A percentile compares a stretch with the other conserved stretches of the same genome.
These are phyloP conservation scores for Andrena cerasifolii DNA, from an alignment of 1,140 invertebrate species.

Conservation along the genomic window DNA sequence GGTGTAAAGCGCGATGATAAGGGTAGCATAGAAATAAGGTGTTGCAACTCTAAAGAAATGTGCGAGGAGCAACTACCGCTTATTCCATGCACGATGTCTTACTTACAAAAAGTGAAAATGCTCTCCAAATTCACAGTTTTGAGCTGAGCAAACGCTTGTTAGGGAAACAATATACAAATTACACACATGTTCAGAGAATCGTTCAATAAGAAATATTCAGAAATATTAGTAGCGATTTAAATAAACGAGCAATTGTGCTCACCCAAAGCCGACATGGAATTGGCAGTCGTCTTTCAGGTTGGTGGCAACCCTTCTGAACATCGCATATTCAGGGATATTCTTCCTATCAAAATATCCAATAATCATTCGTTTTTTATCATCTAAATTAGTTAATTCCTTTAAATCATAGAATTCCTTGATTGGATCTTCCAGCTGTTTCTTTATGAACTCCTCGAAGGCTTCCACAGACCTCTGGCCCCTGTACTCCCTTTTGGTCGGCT, in stretches of 20 bases:
- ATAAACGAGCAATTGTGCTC: slow-evolving; percentile 76
- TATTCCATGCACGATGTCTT: slow-evolving; percentile 43
- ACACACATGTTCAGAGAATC: background rate
- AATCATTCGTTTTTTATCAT: slow-evolving; percentile 95
- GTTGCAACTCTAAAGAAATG: background rate
- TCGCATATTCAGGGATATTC: slow-evolving; percentile 90
- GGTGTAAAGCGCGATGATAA: background rate
- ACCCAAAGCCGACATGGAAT: slow-evolving; percentile 97
- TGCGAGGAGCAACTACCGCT: background rate
- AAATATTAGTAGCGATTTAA: slow-evolving; percentile 2
- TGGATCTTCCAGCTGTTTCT: slow-evolving; percentile 95
- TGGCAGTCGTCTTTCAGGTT: slow-evolving; percentile 97
- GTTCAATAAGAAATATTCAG: slow-evolving; percentile 9
- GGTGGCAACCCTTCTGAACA: slow-evolving; percentile 91
- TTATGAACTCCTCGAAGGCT: slow-evolving; percentile 93
- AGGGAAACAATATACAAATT: slow-evolving; percentile 67
- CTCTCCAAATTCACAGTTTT: slow-evolving; percentile 79
- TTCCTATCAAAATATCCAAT: slow-evolving; percentile 96
- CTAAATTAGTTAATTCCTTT: slow-evolving; percentile 90
- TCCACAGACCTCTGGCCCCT: slow-evolving; percentile 91
- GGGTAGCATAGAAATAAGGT: background rate
- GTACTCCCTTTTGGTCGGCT: slow-evolving; percentile 97
- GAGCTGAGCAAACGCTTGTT: slow-evolving; percentile 79
- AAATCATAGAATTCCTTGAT: slow-evolving; percentile 90
- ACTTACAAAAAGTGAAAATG: slow-evolving; percentile 79